These are phyloP conservation scores for Choloepus hoffmanni DNA, from an alignment of 2,113 vertebrate genomes.

Conservation along the genomic window DNA sequence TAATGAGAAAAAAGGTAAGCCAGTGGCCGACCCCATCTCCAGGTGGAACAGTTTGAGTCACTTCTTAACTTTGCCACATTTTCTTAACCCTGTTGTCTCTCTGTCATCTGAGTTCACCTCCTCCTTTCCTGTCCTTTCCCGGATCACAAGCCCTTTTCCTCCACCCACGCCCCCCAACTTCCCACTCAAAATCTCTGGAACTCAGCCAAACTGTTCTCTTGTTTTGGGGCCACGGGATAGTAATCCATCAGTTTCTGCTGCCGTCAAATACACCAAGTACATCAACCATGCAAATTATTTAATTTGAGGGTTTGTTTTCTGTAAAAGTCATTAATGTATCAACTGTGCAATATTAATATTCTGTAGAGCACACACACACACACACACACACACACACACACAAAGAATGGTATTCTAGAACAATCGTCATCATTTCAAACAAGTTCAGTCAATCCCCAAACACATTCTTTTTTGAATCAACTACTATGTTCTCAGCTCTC, in stretches of 20 bases:
- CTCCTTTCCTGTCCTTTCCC: not conserved
- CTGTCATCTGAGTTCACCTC: not conserved
- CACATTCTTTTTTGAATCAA: not conserved
- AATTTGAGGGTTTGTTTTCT: not conserved
- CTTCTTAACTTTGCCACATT: not conserved
- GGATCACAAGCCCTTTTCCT: not conserved
- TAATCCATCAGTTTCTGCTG: not conserved
- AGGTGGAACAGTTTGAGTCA: not conserved
- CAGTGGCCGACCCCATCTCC: not conserved
- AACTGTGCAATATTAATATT: not conserved
- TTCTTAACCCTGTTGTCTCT: not conserved
- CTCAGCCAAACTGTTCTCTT: not conserved
- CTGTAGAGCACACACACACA: too few species aligned
- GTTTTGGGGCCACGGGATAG: not conserved
- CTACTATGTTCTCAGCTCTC: not conserved
- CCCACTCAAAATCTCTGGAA: too few species aligned
- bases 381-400: too few species aligned
- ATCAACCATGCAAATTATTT: not conserved
- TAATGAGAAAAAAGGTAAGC: not conserved
- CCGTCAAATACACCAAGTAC: not conserved
- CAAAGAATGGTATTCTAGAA: not conserved
- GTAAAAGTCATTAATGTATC: not conserved
- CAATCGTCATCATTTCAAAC: not conserved
- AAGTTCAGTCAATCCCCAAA: not conserved
- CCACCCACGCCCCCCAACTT: not conserved